Base-by-base conservation (phyloP, 2,797 vertebrate genomes). In the Pseudotriccus pelzelni region DNA sequence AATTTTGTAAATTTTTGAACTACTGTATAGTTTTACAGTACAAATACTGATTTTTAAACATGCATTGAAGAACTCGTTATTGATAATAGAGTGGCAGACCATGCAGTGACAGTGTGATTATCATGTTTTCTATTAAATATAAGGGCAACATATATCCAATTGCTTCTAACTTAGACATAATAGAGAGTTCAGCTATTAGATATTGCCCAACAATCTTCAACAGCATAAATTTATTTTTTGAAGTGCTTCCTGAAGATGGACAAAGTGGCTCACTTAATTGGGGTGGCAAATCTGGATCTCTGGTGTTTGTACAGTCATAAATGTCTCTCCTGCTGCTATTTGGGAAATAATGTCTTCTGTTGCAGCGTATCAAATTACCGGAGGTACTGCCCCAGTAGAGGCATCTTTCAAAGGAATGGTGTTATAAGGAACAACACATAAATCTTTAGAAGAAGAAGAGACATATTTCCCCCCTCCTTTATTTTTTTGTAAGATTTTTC, bases 401-500 rank as follows among this genome's bases (percentile, higher is more conserved):
- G 28, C 50, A 52, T 6, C 5, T 66, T 46, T 56, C 43, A 66
- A 55, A 76, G 72, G 36, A 68, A 55, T 30, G 14, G 2, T 67
- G 7, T 67, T 87, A 24, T 1, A 39, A 44, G 36, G 46, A 69
- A 19, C 50, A 74, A 6, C 37, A 43, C 10, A 12, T 10, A 36
- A 18, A 60, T 37, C 41, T 73, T 39, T 14, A 55, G 44, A 49
- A 53, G 27, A 41, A 30, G 66, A 32, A 49, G 28, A 69, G 11
- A 9, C 9, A 2, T 43, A 62, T 52, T 24, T 10, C 14, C 4
- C 12, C 5, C 2, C 12, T 7, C 4, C 10, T 3, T 62, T 28
- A 25, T 50, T 44, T 41, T 70, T 55, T 27, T 1, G 22, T 32
- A 34, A 69, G 17, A 39, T 58, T 87, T 83, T 77, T 55, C 64